Evolutionary conservation across 2,888 invertebrate genomes (phyloP).

Genomic region (Panopea generosa): DNA sequence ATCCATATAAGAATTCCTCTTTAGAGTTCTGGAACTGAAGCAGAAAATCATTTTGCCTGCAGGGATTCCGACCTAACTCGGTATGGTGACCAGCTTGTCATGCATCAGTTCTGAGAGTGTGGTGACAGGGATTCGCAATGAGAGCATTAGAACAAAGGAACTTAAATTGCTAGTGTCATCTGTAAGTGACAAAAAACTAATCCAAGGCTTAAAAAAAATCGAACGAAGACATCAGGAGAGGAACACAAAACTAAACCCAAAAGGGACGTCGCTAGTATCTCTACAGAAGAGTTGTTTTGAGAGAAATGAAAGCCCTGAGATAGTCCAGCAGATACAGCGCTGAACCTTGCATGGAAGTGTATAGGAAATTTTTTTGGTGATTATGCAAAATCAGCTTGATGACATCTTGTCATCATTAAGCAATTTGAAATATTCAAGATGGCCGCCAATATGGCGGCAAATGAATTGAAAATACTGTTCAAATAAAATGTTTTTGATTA

Average conservation of each 20-base stretch:
- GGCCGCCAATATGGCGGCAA: too few species aligned
- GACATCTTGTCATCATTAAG: too few species aligned
- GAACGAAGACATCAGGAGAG: background rate
- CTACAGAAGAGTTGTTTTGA: background rate
- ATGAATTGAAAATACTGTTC: too few species aligned
- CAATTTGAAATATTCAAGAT: too few species aligned
- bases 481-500: too few species aligned
- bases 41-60: background rate
- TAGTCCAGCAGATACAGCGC: too few species aligned
- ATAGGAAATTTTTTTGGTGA: too few species aligned
- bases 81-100: background rate
- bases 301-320: background rate
- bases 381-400: too few species aligned
- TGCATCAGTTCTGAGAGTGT: slow-evolving; percentile 2
- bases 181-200: slow-evolving; percentile 6
- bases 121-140: slow-evolving; percentile 8
- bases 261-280: background rate
- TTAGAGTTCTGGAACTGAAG: background rate
- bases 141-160: background rate
- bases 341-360: too few species aligned
- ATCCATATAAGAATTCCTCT: background rate
- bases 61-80: background rate
- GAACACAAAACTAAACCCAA: background rate
- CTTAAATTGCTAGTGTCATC: background rate
- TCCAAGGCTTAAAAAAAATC: background rate